A percentile compares a stretch with the other conserved stretches of the same genome.
These are phyloP conservation scores for Chelonus formosanus DNA, from an alignment of 2,888 invertebrate genomes.

Conservation along the genomic window DNA sequence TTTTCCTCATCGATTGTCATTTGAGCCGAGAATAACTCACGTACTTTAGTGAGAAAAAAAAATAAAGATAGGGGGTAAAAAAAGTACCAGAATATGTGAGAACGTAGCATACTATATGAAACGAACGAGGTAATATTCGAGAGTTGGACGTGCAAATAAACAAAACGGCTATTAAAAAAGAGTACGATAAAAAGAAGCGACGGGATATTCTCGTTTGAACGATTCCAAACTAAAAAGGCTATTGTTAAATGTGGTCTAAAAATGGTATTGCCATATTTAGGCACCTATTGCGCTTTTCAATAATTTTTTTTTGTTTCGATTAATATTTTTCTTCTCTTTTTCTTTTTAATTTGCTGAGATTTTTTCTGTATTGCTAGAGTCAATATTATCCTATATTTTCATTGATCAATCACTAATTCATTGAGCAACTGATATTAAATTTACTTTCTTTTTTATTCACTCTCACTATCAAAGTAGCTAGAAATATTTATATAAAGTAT, in stretches of 20 bases:
- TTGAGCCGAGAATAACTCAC: constrained; percentile 27
- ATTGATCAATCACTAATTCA: too few relatives aligned
- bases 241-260: constrained; percentile 13
- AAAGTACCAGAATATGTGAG: constrained; percentile 2
- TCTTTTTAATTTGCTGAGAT: background rate
- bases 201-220: constrained; percentile 17
- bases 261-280: constrained; percentile 11
- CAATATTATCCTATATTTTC: too few relatives aligned
- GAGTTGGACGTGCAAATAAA: constrained; percentile 17
- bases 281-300: constrained; percentile 11
- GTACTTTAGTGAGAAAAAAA: background rate
- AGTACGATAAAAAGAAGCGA: constrained; percentile 10
- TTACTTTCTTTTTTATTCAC: too few relatives aligned
- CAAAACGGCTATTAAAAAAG: constrained; percentile 10
- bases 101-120: constrained; percentile 34
- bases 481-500: too few relatives aligned
- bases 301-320: constrained; percentile 1
- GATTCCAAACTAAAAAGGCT: constrained; percentile 1
- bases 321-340: background rate
- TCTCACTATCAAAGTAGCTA: too few relatives aligned
- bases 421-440: too few relatives aligned
- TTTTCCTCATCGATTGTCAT: constrained; percentile 13
- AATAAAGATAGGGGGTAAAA: constrained; percentile 1
- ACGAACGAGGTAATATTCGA: constrained; percentile 26
- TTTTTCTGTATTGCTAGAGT: too few relatives aligned